These are phyloP conservation scores for Nettapus auritus DNA, from an alignment of 2,113 vertebrate genomes.

Conservation along the genomic window DNA sequence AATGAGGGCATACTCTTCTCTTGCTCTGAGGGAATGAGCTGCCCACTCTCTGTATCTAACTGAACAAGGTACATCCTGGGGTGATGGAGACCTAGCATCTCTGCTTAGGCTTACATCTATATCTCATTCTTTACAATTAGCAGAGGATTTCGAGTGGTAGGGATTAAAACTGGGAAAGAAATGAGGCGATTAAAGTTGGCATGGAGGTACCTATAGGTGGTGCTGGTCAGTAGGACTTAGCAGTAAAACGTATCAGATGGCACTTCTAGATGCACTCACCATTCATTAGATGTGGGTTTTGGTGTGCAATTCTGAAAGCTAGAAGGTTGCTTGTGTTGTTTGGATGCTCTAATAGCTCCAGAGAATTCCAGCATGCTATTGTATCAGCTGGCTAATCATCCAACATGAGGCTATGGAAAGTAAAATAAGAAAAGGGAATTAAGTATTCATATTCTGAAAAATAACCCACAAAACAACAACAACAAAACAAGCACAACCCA, in stretches of 20 bases:
- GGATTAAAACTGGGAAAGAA: background rate
- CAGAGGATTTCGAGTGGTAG: background rate
- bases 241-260: background rate
- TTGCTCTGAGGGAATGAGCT: background rate
- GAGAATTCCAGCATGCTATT: background rate
- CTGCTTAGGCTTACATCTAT: background rate
- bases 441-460: background rate
- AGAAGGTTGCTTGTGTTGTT: background rate
- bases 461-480: background rate
- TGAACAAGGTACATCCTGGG: background rate
- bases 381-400: background rate
- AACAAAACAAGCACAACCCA: too few species aligned
- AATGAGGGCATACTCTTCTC: background rate
- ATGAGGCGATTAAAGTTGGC: background rate
- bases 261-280: background rate
- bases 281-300: background rate
- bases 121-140: background rate
- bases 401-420: background rate
- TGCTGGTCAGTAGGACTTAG: background rate
- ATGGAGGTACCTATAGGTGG: background rate
- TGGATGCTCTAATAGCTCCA: background rate
- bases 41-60: background rate
- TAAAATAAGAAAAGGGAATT: background rate
- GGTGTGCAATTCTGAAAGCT: background rate
- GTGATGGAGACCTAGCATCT: background rate